phyloP scores from a whole-genome alignment of 2,888 invertebrate genomes.

The Psylliodes chrysocephalus region DNA sequence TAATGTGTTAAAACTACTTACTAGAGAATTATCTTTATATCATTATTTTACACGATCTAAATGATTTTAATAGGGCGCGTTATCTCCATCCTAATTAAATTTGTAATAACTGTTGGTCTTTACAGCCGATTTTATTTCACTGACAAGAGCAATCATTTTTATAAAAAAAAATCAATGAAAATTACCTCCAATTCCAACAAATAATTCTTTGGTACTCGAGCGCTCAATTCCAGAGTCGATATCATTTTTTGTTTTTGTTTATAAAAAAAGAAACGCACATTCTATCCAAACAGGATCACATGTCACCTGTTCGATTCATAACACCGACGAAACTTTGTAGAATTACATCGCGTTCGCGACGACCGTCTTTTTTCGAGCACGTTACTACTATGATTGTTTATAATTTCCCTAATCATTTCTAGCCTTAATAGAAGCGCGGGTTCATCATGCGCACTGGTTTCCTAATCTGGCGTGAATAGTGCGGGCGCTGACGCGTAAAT shows the following conservation, averaged over 20 bases:
- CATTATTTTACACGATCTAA: no score
- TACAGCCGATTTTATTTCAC: no score
- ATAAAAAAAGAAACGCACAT: slow-evolving; percentile 4
- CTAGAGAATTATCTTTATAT: no score
- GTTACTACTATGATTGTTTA: slow-evolving; percentile 42
- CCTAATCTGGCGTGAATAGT: slow-evolving; percentile 31
- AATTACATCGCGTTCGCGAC: not conserved
- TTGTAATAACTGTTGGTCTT: no score
- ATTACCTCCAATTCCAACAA: slow-evolving; percentile 44
- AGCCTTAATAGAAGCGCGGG: slow-evolving; percentile 36
- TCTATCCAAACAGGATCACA: slow-evolving; percentile 33
- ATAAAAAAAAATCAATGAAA: no score
- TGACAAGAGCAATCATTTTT: no score
- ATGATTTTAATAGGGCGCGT: no score
- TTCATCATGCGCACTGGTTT: slow-evolving; percentile 38
- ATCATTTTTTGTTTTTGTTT: slow-evolving; percentile 31
- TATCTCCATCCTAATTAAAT: no score
- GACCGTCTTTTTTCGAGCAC: slow-evolving; percentile 36
- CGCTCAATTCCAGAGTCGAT: slow-evolving; percentile 36
- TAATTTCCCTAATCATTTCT: slow-evolving; percentile 42
- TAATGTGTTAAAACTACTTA: no score
- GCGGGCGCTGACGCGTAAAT: slow-evolving; percentile 22
- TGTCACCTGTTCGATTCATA: slow-evolving; percentile 34
- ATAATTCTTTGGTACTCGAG: slow-evolving; percentile 42
- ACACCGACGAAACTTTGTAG: slow-evolving; percentile 17